Base-by-base conservation (phyloP, 2,113 vertebrate genomes). In the Oceanites oceanicus region DNA sequence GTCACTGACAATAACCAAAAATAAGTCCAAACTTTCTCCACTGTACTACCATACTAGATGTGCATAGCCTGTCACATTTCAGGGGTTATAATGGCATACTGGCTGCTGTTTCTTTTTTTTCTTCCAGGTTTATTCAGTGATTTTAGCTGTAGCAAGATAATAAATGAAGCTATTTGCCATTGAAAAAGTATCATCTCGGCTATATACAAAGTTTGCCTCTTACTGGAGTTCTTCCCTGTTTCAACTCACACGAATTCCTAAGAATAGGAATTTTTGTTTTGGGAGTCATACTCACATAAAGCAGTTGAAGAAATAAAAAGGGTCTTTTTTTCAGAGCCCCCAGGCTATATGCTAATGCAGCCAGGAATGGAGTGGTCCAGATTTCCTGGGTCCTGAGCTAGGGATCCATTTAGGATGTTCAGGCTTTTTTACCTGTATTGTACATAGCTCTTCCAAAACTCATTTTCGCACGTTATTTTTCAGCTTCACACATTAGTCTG, bases 401-500 rank as follows among this genome's bases (percentile, higher is more conserved):
- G 75, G 49, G 13, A 83, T n/a, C 67, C 12, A 9, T 70, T 88
- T 52, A 79, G 20, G 62, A 23, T 40, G 12, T 38, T 74, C 42
- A 25, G 53, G n/a, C 22, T 93, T 80, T 80, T 61, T 32, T 81
- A 12, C 38, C 25, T 45, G 0, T 58, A 15, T 49, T 62, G 8
- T 36, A 11, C 34, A n/a, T 3, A 29, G 15, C 6, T 30, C 34
- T 81, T 58, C 22, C 34, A 65, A 83, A 83, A 11, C 7, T 18
- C 26, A 3, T 49, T 45, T 47, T 19, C 9, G 0, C 1, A 12
- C 0, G 0, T 40, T 34, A 36, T 15, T 66, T 83, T 86, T 76
- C 49, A 49, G 25, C 20, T 50, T n/a, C n/a, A 9, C 27, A 55
- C 55, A n/a, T 86, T 63, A 18, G 19, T 12, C 16, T 61, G 23